Conservation (phyloP, 2,113 vertebrate genomes). For the Pluvialis apricaria region DNA sequence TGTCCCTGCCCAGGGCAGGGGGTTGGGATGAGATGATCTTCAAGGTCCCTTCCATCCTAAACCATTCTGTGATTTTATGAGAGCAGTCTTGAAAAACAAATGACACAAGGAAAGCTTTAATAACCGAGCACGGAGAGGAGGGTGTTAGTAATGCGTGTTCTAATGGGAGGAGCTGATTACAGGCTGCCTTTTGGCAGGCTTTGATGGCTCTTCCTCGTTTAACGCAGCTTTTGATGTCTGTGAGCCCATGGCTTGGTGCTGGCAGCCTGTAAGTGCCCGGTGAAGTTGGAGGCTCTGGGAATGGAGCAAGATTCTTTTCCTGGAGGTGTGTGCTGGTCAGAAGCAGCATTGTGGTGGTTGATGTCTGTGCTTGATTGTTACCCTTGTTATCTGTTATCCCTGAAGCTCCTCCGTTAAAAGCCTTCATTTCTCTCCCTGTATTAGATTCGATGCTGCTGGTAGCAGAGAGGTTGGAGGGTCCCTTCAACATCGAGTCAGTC, state of each 20-base stretch:
- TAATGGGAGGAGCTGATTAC: slow-evolving; percentile 42
- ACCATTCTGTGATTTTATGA: background rate
- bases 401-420: background rate
- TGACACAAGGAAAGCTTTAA: slow-evolving; percentile 37
- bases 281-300: background rate
- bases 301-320: background rate
- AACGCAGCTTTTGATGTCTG: background rate
- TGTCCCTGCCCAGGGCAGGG: too few species aligned
- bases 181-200: slow-evolving; percentile 23
- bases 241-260: background rate
- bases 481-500: slow-evolving; percentile 96
- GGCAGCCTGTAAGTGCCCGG: background rate
- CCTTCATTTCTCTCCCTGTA: background rate
- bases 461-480: slow-evolving; percentile 91
- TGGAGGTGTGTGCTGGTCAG: background rate
- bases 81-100: slow-evolving; percentile 32
- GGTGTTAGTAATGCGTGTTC: slow-evolving; percentile 36
- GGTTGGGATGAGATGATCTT: too few species aligned
- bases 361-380: background rate
- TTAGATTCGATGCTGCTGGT: slow-evolving; percentile 92
- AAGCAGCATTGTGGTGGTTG: background rate
- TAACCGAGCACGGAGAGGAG: background rate
- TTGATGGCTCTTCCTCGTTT: background rate
- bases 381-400: background rate
- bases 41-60: too few species aligned